These are phyloP conservation scores for Drosophila paracracens DNA, from an alignment of 2,888 invertebrate species.

Conservation along the genomic window DNA sequence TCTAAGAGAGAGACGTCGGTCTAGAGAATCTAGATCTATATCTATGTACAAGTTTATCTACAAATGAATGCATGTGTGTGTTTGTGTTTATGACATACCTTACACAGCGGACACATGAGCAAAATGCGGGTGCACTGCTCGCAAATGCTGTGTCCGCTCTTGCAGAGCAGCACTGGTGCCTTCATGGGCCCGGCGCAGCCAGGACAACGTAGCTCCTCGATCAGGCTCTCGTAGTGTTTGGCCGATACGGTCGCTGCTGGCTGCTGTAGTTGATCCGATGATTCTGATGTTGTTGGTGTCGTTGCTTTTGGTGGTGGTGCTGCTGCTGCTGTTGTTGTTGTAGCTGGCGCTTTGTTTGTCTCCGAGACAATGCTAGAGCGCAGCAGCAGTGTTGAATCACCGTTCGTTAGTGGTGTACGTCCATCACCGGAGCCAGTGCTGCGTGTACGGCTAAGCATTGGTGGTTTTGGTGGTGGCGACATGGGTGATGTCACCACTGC, in stretches of 20 bases:
- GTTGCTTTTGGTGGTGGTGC: not conserved
- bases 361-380: slow-evolving; percentile 49
- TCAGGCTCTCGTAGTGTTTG: slow-evolving; percentile 82
- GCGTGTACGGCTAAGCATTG: slow-evolving; percentile 81
- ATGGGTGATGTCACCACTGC: slow-evolving; percentile 62
- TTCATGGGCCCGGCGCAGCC: slow-evolving; percentile 84
- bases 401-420: slow-evolving; percentile 47
- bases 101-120: slow-evolving; percentile 83
- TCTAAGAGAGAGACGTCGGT: not conserved
- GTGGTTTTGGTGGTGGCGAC: slow-evolving; percentile 82
- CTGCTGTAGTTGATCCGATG: slow-evolving; percentile 5
- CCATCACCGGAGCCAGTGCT: slow-evolving; percentile 77
- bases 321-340: not conserved
- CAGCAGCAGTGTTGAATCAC: slow-evolving; percentile 16
- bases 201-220: slow-evolving; percentile 84
- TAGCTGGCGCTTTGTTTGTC: not conserved
- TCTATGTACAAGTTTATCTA: slow-evolving; percentile 2
- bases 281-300: slow-evolving; percentile 6
- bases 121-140: slow-evolving; percentile 82
- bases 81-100: slow-evolving; percentile 70
- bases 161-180: slow-evolving; percentile 83
- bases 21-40: not conserved
- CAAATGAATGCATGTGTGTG: not conserved
- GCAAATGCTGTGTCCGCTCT: slow-evolving; percentile 84
- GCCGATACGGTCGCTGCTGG: slow-evolving; percentile 39